A percentile compares a stretch with the other conserved stretches of the same genome.
phyloP scores from a whole-genome alignment of 2,113 vertebrate genomes.

The Poeciliopsis retropinna region DNA sequence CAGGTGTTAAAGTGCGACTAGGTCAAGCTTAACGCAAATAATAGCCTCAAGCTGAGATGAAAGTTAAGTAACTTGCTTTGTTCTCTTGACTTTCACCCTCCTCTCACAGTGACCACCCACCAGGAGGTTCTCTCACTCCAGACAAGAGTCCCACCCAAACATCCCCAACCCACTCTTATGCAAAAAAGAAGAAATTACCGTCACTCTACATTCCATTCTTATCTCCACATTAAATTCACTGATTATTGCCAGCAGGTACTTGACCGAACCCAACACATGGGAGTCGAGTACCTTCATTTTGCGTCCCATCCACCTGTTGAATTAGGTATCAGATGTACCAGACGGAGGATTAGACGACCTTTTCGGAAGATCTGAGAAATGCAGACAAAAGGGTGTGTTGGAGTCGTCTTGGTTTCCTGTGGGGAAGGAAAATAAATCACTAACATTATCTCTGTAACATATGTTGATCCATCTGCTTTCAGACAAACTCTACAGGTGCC shows the following conservation, averaged over 20 bases:
- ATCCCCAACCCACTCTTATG: neutral
- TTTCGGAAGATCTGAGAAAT: conserved; percentile 43
- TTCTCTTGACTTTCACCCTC: conserved; percentile 59
- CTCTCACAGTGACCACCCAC: conserved; percentile 67
- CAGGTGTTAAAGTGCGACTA: conserved; percentile 38
- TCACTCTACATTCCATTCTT: conserved; percentile 2
- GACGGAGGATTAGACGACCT: conserved; percentile 54
- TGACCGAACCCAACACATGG: conserved; percentile 36
- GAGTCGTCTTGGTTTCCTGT: conserved; percentile 37
- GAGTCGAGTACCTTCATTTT: conserved; percentile 6
- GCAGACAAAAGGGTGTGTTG: conserved; percentile 42
- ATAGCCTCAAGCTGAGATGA: conserved; percentile 63
- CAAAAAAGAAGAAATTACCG: neutral
- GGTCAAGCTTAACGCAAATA: conserved; percentile 61
- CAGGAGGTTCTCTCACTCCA: conserved; percentile 62
- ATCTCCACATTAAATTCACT: conserved; percentile 21
- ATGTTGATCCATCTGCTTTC: conserved; percentile 22
- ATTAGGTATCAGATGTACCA: conserved; percentile 59
- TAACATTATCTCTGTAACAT: conserved; percentile 43
- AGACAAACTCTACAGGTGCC: conserved; percentile 29
- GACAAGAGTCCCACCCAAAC: conserved; percentile 61
- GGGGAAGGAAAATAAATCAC: conserved; percentile 10
- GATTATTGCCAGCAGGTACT: conserved; percentile 40
- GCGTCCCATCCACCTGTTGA: conserved; percentile 61
- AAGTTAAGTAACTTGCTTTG: conserved; percentile 65